Conservation (phyloP, 2,113 vertebrate species). For the Nannobrachium achirus region DNA sequence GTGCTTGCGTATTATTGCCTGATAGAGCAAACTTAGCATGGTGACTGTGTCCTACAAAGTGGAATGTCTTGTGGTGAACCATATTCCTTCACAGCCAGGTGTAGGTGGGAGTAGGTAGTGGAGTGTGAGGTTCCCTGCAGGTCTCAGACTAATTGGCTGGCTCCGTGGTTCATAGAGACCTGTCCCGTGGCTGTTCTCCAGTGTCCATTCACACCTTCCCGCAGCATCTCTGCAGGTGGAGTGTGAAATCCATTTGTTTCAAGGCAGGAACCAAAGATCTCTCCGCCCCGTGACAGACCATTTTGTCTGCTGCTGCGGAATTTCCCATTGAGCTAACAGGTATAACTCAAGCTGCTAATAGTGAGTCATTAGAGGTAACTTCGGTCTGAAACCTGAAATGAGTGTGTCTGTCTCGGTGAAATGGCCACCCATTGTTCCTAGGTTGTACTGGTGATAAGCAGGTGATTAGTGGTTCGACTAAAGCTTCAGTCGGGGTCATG, state of each 20-base stretch:
- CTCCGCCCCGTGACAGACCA: slow-evolving; percentile 57
- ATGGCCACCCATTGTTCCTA: slow-evolving; percentile 63
- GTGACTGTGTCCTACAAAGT: slow-evolving; percentile 54
- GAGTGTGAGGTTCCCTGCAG: slow-evolving; percentile 47
- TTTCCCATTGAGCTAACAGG: slow-evolving; percentile 66
- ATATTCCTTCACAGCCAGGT: slow-evolving; percentile 36
- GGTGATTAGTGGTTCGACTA: slow-evolving; percentile 71
- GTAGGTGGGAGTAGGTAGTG: slow-evolving; percentile 7
- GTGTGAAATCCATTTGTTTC: slow-evolving; percentile 76
- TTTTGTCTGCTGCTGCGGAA: slow-evolving; percentile 56
- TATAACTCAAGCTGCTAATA: slow-evolving; percentile 67
- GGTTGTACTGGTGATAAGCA: slow-evolving; percentile 68
- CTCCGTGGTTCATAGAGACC: slow-evolving; percentile 43
- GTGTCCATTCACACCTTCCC: slow-evolving; percentile 69
- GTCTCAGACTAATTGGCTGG: slow-evolving; percentile 61
- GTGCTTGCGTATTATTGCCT: slow-evolving; percentile 18
- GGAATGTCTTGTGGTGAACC: slow-evolving; percentile 44
- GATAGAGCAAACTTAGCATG: slow-evolving; percentile 35
- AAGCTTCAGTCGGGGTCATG: slow-evolving; percentile 65
- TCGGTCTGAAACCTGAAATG: slow-evolving; percentile 46
- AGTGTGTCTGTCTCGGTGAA: slow-evolving; percentile 41
- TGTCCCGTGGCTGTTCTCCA: slow-evolving; percentile 62
- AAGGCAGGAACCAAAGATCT: slow-evolving; percentile 63
- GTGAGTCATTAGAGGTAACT: slow-evolving; percentile 63
- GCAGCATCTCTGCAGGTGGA: slow-evolving; percentile 60